phyloP scores from a whole-genome alignment of 2,797 vertebrate species.

The Vipera latastei region DNA sequence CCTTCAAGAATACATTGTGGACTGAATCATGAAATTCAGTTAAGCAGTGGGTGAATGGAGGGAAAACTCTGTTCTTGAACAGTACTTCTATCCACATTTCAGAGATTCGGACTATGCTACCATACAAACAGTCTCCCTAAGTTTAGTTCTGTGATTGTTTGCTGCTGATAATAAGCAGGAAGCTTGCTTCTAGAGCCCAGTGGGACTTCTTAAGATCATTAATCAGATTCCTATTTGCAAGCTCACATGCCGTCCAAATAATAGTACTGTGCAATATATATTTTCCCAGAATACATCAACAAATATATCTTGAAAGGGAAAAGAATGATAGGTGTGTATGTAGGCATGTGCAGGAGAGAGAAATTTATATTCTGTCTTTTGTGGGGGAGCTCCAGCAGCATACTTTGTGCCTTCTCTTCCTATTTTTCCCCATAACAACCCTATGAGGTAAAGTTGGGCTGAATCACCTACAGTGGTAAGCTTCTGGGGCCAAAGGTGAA shows the following conservation, averaged over 20 bases:
- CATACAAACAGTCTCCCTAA: background rate
- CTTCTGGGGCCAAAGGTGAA: background rate
- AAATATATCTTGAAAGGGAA: background rate
- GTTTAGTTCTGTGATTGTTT: background rate
- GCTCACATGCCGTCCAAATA: background rate
- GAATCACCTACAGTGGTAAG: background rate
- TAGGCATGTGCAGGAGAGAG: background rate
- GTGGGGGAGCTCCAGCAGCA: background rate
- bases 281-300: background rate
- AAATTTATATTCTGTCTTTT: background rate
- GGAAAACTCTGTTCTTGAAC: background rate
- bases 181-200: background rate
- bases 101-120: background rate
- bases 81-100: background rate
- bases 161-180: background rate
- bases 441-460: background rate
- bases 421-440: background rate
- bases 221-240: background rate
- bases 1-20: background rate
- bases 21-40: background rate
- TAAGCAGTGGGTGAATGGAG: background rate
- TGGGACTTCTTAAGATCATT: background rate
- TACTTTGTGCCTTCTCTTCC: background rate
- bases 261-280: background rate
- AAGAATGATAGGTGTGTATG: background rate